These are phyloP conservation scores for Thera obeliscata DNA, from an alignment of 2,888 invertebrate species.

Conservation along the genomic window DNA sequence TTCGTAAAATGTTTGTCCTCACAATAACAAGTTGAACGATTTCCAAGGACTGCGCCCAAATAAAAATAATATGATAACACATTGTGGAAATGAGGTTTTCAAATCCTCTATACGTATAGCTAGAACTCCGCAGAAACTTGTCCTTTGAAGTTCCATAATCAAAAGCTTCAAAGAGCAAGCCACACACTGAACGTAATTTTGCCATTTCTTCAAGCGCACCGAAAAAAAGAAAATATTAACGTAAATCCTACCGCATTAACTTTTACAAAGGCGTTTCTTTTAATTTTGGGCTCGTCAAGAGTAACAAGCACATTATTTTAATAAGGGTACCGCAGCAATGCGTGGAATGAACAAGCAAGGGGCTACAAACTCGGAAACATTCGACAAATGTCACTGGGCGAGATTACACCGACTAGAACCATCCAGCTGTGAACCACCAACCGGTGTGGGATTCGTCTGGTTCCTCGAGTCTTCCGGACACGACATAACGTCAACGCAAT, in stretches of 20 bases:
- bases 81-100: neutral
- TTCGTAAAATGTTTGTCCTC: too few relatives aligned
- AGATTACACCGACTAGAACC: neutral
- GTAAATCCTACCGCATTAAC: slow-evolving; percentile 10
- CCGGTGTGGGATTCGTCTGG: neutral
- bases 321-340: slow-evolving; percentile 24
- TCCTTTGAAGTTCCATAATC: slow-evolving; percentile 9
- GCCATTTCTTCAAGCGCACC: slow-evolving; percentile 11
- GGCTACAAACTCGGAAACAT: neutral
- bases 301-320: slow-evolving; percentile 28
- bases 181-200: neutral
- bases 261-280: slow-evolving; percentile 22
- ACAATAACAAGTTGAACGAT: too few relatives aligned
- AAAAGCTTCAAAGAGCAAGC: slow-evolving; percentile 3
- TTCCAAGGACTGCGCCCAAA: neutral
- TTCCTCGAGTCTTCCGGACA: neutral
- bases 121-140: neutral
- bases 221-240: slow-evolving; percentile 3
- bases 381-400: slow-evolving; percentile 1
- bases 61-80: neutral
- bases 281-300: slow-evolving; percentile 14
- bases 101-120: neutral
- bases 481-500: too few relatives aligned
- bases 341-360: slow-evolving; percentile 13
- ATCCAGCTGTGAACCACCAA: neutral